phyloP scores from a whole-genome alignment of 2,888 invertebrate genomes.

The Drosophila nr. perissopoda region DNA sequence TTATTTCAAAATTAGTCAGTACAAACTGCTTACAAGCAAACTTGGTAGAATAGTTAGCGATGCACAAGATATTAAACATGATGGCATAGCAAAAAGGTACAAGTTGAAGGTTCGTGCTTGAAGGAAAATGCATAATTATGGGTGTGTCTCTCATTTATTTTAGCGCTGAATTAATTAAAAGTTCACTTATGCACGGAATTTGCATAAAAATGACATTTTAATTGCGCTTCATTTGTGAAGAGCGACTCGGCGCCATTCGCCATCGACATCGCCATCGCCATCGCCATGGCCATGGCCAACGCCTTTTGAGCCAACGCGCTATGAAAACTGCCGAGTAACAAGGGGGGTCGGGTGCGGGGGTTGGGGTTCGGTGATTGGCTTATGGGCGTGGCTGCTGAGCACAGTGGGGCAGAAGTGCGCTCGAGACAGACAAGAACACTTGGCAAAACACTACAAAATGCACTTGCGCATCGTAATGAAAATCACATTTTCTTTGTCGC shows the following conservation, averaged over 20 bases:
- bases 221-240: slow-evolving; percentile 80
- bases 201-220: slow-evolving; percentile 81
- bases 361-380: neutral
- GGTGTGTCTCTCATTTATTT: slow-evolving; percentile 73
- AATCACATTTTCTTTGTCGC: slow-evolving; percentile 61
- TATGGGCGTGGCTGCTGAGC: neutral
- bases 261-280: slow-evolving; percentile 17
- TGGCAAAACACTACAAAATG: slow-evolving; percentile 63
- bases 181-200: slow-evolving; percentile 81
- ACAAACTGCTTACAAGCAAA: slow-evolving; percentile 23
- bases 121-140: slow-evolving; percentile 69
- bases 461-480: slow-evolving; percentile 76
- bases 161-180: slow-evolving; percentile 79
- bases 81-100: slow-evolving; percentile 39
- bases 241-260: slow-evolving; percentile 35
- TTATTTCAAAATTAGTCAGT: neutral
- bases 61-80: slow-evolving; percentile 10
- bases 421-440: slow-evolving; percentile 73
- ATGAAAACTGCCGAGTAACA: slow-evolving; percentile 58
- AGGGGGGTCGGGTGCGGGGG: neutral
- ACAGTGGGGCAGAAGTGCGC: slow-evolving; percentile 52
- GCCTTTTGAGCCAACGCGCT: slow-evolving; percentile 33
- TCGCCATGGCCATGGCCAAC: slow-evolving; percentile 15
- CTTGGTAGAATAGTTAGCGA: slow-evolving; percentile 23
- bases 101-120: slow-evolving; percentile 33